Conservation (phyloP, 2,797 vertebrate species). For the Artibeus lituratus region DNA sequence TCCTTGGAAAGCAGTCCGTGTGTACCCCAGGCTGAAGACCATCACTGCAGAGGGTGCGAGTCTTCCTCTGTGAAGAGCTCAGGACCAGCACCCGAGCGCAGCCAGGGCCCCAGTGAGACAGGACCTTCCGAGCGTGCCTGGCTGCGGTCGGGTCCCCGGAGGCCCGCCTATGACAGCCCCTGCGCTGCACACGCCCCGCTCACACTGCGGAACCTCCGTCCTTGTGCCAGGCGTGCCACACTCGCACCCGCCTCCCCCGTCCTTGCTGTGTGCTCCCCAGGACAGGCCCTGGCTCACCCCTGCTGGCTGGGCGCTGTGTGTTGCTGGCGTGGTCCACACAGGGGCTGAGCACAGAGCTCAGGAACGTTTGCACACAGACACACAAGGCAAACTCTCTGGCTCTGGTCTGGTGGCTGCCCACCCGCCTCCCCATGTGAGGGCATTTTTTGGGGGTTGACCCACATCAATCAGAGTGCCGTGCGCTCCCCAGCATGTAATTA, state of each 20-base stretch:
- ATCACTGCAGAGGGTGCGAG: neutral
- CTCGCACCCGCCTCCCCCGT: neutral
- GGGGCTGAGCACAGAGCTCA: neutral
- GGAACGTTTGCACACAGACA: rapidly evolving
- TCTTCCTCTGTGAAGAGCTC: neutral
- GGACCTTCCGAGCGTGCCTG: rapidly evolving
- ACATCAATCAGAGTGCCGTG: rapidly evolving
- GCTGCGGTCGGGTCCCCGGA: rapidly evolving
- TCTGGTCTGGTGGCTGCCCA: neutral
- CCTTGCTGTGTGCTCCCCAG: rapidly evolving
- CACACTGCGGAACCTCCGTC: neutral
- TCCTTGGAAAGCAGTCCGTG: neutral
- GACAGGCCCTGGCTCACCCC: neutral
- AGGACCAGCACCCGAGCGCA: neutral
- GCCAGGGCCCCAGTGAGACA: neutral
- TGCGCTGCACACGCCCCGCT: too few species aligned
- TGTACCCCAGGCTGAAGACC: neutral
- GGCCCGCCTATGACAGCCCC: neutral
- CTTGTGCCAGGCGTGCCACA: rapidly evolving
- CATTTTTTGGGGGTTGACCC: neutral
- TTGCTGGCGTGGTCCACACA: rapidly evolving
- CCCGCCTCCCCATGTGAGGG: rapidly evolving
- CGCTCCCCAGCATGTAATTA: rapidly evolving
- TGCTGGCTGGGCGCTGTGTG: neutral
- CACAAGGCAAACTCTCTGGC: rapidly evolving